A percentile compares a stretch with the other conserved stretches of the same genome.
Conservation (phyloP, 2,113 vertebrate genomes). For the Arizona elegans region DNA sequence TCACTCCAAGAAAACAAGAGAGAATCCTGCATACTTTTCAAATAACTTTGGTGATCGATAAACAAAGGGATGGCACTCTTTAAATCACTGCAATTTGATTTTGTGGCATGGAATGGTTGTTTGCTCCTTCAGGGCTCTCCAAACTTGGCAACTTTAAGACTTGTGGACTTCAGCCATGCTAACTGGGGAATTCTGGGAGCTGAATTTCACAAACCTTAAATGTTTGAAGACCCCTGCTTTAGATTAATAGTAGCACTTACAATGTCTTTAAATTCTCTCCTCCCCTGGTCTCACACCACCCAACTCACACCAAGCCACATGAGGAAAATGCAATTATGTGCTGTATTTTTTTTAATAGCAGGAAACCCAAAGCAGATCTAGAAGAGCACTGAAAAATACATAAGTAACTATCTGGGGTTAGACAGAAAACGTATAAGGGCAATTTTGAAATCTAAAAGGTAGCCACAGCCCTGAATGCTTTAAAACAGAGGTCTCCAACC, state of each 20-base stretch:
- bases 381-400: constrained; percentile 29
- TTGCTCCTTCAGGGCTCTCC: constrained; percentile 3
- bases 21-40: background rate
- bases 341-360: constrained; percentile 14
- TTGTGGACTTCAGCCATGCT: background rate
- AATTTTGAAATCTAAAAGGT: constrained; percentile 56
- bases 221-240: background rate
- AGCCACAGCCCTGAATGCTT: constrained; percentile 45
- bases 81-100: constrained; percentile 36
- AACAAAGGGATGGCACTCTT: background rate
- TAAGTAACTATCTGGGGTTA: constrained; percentile 27
- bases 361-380: background rate
- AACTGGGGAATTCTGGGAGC: too few species aligned
- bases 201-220: too few species aligned
- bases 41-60: background rate
- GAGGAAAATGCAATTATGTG: background rate
- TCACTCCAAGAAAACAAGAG: background rate
- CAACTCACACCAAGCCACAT: constrained; percentile 26
- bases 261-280: constrained; percentile 19
- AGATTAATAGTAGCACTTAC: constrained; percentile 72
- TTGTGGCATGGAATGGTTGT: constrained; percentile 43
- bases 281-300: constrained; percentile 47
- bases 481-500: background rate
- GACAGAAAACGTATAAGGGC: constrained; percentile 52
- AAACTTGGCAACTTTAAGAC: background rate